Conservation (phyloP, 2,797 vertebrate genomes). For the Sebastes goodei region DNA sequence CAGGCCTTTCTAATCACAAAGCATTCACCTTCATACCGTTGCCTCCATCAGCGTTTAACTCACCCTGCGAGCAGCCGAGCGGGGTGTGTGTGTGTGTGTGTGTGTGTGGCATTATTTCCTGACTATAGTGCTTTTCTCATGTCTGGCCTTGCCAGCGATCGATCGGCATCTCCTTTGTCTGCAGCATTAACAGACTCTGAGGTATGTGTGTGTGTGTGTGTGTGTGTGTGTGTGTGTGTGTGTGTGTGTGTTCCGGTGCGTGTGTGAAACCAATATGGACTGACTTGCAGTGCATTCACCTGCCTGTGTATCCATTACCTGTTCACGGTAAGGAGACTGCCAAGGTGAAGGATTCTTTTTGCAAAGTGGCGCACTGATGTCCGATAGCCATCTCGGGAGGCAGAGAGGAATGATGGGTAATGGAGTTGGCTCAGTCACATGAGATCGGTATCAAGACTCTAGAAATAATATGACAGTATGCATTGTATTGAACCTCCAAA, state of each 20-base stretch:
- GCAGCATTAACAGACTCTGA: slow-evolving; percentile 70
- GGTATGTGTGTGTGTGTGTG: background rate
- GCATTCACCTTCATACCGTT: slow-evolving; percentile 70
- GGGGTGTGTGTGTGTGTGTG: slow-evolving; percentile 7
- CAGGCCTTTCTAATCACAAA: slow-evolving; percentile 70
- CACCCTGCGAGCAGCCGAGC: slow-evolving; percentile 37
- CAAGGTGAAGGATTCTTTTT: slow-evolving; percentile 70
- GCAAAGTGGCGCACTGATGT: slow-evolving; percentile 42
- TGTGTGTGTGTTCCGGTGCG: slow-evolving; percentile 12
- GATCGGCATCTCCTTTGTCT: slow-evolving; percentile 73
- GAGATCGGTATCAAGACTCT: slow-evolving; percentile 16
- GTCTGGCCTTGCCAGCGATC: slow-evolving; percentile 70
- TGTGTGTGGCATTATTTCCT: slow-evolving; percentile 54
- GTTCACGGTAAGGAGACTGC: slow-evolving; percentile 49
- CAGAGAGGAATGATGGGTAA: slow-evolving; percentile 48
- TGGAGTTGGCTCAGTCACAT: slow-evolving; percentile 38
- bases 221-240: slow-evolving; percentile 34
- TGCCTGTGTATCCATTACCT: slow-evolving; percentile 72
- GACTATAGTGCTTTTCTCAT: slow-evolving; percentile 66
- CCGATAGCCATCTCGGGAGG: slow-evolving; percentile 52
- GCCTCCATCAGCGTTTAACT: slow-evolving; percentile 70
- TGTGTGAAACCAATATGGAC: slow-evolving; percentile 62
- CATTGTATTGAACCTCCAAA: background rate
- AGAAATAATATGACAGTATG: background rate
- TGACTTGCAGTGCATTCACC: slow-evolving; percentile 60